Percentiles rank a stretch among this genome's conserved stretches.
phyloP scores from a whole-genome alignment of 2,113 vertebrate genomes.

The Oncorhynchus masou region DNA sequence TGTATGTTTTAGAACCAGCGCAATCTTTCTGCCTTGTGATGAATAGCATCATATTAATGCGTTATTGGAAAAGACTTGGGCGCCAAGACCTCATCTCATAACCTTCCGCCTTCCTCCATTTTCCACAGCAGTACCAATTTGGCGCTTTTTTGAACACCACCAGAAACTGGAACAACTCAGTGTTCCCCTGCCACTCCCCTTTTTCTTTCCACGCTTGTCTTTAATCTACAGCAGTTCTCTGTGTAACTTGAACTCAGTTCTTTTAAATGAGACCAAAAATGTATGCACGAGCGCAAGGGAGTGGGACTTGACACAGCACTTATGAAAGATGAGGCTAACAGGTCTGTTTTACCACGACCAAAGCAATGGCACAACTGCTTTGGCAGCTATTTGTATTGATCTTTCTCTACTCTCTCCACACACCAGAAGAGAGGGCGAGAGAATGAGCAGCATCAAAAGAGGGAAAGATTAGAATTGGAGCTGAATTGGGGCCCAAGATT shows the following conservation, averaged over 20 bases:
- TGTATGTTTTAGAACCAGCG: slow-evolving; percentile 51
- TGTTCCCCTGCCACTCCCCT: not conserved
- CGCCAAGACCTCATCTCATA: slow-evolving; percentile 63
- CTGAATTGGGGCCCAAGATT: slow-evolving; percentile 66
- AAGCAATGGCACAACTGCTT: slow-evolving; percentile 25
- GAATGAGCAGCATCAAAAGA: slow-evolving; percentile 56
- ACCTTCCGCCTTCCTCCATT: slow-evolving; percentile 16
- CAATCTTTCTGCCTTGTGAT: slow-evolving; percentile 66
- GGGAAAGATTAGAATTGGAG: slow-evolving; percentile 68
- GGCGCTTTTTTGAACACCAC: too few relatives aligned
- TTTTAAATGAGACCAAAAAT: slow-evolving; percentile 60
- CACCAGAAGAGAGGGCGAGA: slow-evolving; percentile 24
- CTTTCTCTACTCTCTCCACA: slow-evolving; percentile 4
- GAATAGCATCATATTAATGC: slow-evolving; percentile 72
- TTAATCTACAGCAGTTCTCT: slow-evolving; percentile 30
- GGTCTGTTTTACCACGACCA: slow-evolving; percentile 13
- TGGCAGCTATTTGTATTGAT: slow-evolving; percentile 29
- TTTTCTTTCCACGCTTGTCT: not conserved
- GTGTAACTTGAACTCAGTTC: slow-evolving; percentile 26
- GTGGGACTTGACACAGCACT: slow-evolving; percentile 61
- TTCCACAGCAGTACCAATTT: not conserved
- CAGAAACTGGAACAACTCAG: not conserved
- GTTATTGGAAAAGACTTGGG: slow-evolving; percentile 60
- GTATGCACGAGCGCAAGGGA: slow-evolving; percentile 53
- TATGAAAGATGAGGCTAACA: slow-evolving; percentile 64